Evolutionary conservation across 2,888 invertebrate genomes (phyloP), one percentile per base, ranked within the genome.

Genomic region (Muscina levida): DNA sequence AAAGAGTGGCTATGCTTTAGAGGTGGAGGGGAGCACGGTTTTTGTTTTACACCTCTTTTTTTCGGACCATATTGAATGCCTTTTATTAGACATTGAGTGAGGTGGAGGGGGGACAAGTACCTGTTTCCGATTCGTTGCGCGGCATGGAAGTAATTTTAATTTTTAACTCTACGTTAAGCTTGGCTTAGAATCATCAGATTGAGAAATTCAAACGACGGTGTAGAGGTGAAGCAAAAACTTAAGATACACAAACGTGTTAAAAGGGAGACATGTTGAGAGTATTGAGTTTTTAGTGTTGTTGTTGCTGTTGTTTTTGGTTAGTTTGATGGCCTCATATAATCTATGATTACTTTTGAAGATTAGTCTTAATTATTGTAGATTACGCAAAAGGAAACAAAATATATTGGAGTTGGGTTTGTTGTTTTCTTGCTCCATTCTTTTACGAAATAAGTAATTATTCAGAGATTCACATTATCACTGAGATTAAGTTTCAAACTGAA

Each of bases 61-160:
- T 70, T 48, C 26, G 13, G 11, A 56, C 17, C 15, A 37, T 42
- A 57, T 73, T 48, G 31, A 51, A 46, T 77, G 53, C 68, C 72
- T 76, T 82, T 48, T 56, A 15, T 37, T 6, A 26, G 26, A 56
- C 70, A 56, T 56, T 31, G 56, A n/a, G n/a, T 31, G 8, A 3
- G 31, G 31, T 31, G 31, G n/a, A 5, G 39, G 42, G 26, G 26
- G 26, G 68, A 71, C 71, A 68, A 67, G 70, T 78, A 80, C 72
- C 80, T 72, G 80, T 78, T 78, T 72, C 46, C 73, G 75, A 82
- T 82, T 82, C 51, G 82, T 73, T 82, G 51, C 72, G 73, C 77
- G 37, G 62, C 62, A 59, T 80, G 82, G 48, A 53, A 67, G 67
- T 46, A 53, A 73, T 56, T 73, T 73, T 51, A 15, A 26, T 57